These are phyloP conservation scores for Dendropsophus ebraccatus DNA, from an alignment of 2,113 vertebrate genomes.

Conservation along the genomic window DNA sequence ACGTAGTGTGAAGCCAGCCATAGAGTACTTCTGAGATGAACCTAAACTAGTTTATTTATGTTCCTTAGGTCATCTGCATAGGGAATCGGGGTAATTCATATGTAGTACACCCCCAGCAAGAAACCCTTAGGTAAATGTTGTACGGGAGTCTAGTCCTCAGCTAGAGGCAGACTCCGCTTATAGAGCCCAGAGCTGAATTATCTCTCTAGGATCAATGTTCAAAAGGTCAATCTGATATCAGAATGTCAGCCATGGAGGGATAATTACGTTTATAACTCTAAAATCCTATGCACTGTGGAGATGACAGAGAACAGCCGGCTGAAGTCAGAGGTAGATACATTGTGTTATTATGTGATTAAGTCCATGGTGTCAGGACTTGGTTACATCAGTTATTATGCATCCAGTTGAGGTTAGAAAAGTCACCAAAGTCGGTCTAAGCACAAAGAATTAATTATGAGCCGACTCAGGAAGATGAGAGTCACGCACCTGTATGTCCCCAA, in stretches of 20 bases:
- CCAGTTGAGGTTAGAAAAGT: background rate
- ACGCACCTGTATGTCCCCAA: background rate
- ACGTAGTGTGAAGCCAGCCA: too few relatives aligned
- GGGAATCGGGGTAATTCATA: too few relatives aligned
- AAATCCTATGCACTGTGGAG: background rate
- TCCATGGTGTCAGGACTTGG: background rate
- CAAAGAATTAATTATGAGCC: background rate
- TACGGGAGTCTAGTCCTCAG: too few relatives aligned
- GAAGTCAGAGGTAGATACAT: background rate
- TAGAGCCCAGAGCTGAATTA: background rate
- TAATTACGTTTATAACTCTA: background rate
- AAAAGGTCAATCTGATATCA: background rate
- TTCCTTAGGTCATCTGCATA: too few relatives aligned
- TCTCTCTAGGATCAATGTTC: background rate
- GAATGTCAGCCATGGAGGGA: background rate
- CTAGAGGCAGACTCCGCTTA: too few relatives aligned
- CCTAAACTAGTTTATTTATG: too few relatives aligned
- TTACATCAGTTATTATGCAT: constrained; percentile 29
- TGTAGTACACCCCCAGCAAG: too few relatives aligned
- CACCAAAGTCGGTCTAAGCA: background rate
- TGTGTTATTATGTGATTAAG: constrained; percentile 18
- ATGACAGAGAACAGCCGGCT: constrained; percentile 1
- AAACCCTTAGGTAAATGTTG: too few relatives aligned
- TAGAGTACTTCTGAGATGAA: too few relatives aligned
- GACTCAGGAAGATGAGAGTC: background rate